Evolutionary conservation across 1,140 invertebrate genomes (phyloP).

Genomic region (Trigoniulus corallinus): DNA sequence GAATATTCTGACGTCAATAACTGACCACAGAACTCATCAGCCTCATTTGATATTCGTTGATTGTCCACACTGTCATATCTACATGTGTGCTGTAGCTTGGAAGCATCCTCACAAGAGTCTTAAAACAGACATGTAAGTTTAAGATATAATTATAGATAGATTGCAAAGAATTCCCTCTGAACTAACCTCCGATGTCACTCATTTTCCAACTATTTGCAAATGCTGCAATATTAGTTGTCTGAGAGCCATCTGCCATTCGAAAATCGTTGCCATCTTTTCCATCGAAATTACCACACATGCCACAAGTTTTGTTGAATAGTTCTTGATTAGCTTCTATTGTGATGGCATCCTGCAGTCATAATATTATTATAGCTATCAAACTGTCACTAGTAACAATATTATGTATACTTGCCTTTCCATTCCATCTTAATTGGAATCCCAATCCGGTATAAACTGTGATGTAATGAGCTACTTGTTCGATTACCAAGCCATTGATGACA

Average conservation of each 20-base stretch:
- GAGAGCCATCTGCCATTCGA: slow-evolving; percentile 34
- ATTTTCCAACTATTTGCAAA: slow-evolving; percentile 49
- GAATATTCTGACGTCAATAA: slow-evolving; percentile 28
- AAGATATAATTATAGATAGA: slow-evolving; percentile 4
- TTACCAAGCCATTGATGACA: slow-evolving; percentile 43
- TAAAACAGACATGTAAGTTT: slow-evolving; percentile 7
- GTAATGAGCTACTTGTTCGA: slow-evolving; percentile 46
- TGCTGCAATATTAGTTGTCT: slow-evolving; percentile 25
- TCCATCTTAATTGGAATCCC: slow-evolving; percentile 58
- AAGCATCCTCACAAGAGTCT: slow-evolving; percentile 33
- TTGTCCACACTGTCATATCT: slow-evolving; percentile 17
- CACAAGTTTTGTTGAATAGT: slow-evolving; percentile 57
- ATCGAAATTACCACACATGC: slow-evolving; percentile 62
- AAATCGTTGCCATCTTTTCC: slow-evolving; percentile 51
- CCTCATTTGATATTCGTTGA: slow-evolving; percentile 23
- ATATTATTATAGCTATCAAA: neutral
- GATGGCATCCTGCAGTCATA: slow-evolving; percentile 18
- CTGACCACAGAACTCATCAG: slow-evolving; percentile 38
- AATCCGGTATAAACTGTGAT: slow-evolving; percentile 46
- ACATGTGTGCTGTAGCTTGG: slow-evolving; percentile 29
- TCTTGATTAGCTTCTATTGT: slow-evolving; percentile 43
- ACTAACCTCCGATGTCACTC: slow-evolving; percentile 39
- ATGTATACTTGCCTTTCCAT: slow-evolving; percentile 23
- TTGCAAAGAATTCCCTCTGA: slow-evolving; percentile 1
- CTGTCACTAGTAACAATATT: neutral